Conservation (phyloP, 2,797 vertebrate genomes). For the Melanotaenia trifasciata region DNA sequence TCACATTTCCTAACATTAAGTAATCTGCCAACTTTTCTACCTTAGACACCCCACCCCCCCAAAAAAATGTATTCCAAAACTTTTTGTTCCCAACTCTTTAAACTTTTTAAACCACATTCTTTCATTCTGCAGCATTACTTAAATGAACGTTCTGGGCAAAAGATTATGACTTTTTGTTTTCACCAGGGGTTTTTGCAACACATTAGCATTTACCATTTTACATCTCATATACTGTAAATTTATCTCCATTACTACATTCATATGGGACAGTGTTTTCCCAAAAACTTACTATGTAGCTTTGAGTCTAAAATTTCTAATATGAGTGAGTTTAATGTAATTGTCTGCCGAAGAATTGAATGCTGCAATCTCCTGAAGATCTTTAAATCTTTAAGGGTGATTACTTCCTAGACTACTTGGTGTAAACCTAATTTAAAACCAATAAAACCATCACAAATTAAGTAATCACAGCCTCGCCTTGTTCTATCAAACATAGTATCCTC, state of each 20-base stretch:
- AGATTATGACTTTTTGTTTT: not conserved
- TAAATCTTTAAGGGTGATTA: slow-evolving; percentile 8
- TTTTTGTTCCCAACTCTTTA: slow-evolving; percentile 23
- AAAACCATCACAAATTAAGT: slow-evolving; percentile 28
- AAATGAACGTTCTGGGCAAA: not conserved
- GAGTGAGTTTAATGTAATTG: slow-evolving; percentile 10
- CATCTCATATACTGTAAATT: not conserved
- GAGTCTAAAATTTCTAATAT: slow-evolving; percentile 15
- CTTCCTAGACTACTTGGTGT: slow-evolving; percentile 4
- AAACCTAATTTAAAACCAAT: slow-evolving; percentile 33
- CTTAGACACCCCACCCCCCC: not conserved
- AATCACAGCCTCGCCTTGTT: slow-evolving; percentile 3
- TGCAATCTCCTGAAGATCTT: slow-evolving; percentile 5
- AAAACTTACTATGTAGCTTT: slow-evolving; percentile 4
- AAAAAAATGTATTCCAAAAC: slow-evolving; percentile 3
- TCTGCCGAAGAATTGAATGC: not conserved
- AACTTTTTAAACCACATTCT: slow-evolving; percentile 18
- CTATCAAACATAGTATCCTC: not conserved
- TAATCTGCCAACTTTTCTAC: slow-evolving; percentile 49
- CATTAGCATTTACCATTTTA: not conserved
- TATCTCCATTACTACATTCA: not conserved
- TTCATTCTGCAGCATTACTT: not conserved
- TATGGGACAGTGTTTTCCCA: not conserved
- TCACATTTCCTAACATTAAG: slow-evolving; percentile 51
- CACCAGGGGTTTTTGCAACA: not conserved